phyloP scores from a whole-genome alignment of 2,797 vertebrate species.

The Sylvia borin region DNA sequence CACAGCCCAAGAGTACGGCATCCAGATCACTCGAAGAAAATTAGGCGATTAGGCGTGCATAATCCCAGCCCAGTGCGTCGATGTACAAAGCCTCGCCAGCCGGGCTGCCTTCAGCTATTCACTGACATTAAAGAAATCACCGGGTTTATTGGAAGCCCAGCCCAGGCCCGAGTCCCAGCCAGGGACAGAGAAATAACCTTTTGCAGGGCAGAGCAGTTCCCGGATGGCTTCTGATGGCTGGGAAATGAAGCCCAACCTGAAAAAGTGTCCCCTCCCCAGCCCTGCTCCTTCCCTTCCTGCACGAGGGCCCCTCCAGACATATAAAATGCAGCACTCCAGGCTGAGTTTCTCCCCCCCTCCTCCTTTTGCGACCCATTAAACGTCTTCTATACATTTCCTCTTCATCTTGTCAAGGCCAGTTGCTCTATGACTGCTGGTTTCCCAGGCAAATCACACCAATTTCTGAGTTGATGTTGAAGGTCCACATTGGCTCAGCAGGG shows the following conservation, averaged over 20 bases:
- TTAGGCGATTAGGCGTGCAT: slow-evolving; percentile 59
- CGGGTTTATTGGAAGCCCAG: not conserved
- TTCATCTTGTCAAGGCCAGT: slow-evolving; percentile 72
- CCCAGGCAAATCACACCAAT: slow-evolving; percentile 89
- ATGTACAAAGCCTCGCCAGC: slow-evolving; percentile 22
- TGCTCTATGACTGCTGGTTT: slow-evolving; percentile 76
- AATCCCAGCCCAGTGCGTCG: slow-evolving; percentile 50
- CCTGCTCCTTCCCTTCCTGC: not conserved
- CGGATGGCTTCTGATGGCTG: not conserved
- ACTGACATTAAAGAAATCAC: slow-evolving; percentile 42
- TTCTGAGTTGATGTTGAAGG: slow-evolving; percentile 88
- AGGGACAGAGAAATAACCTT: slow-evolving; percentile 18
- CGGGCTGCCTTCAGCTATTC: slow-evolving; percentile 50
- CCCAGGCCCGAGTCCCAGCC: not conserved
- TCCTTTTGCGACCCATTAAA: slow-evolving; percentile 61
- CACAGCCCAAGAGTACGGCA: slow-evolving; percentile 52
- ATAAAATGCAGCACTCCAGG: not conserved
- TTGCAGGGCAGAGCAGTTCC: not conserved
- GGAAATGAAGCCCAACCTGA: not conserved
- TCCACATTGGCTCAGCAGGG: slow-evolving; percentile 86
- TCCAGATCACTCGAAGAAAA: slow-evolving; percentile 65
- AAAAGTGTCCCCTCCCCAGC: not conserved
- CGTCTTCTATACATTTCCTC: slow-evolving; percentile 51
- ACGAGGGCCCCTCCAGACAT: slow-evolving; percentile 34
- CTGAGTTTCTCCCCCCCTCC: not conserved